Conservation (phyloP, 2,113 vertebrate genomes). For the Natator depressus region DNA sequence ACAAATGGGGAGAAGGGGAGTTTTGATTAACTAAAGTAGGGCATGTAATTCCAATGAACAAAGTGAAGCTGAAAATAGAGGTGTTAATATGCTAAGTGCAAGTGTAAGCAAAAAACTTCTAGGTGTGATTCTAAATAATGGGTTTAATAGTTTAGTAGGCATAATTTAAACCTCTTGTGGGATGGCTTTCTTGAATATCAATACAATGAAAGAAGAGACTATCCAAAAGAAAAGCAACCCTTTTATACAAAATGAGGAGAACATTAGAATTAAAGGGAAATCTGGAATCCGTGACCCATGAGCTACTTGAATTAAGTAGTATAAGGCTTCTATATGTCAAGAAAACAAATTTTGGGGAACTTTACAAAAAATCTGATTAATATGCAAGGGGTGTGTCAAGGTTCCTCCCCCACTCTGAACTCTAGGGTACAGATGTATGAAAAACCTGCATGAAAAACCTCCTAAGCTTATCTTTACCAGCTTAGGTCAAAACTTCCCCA, state of each 20-base stretch:
- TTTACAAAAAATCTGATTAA: too few species aligned
- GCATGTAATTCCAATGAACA: not conserved
- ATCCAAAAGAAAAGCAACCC: not conserved
- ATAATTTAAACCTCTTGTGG: not conserved
- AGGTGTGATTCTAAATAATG: not conserved
- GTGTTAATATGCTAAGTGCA: not conserved
- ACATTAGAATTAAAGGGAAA: conserved; percentile 58
- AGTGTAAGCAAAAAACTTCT: not conserved
- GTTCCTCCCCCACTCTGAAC: too few species aligned
- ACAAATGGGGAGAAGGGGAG: not conserved
- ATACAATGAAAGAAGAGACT: conserved; percentile 48
- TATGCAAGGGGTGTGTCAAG: too few species aligned
- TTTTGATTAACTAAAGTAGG: not conserved
- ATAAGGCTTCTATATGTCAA: not conserved
- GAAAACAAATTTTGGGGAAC: not conserved
- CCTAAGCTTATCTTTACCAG: too few species aligned
- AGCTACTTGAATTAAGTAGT: conserved; percentile 1
- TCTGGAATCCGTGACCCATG: conserved; percentile 40
- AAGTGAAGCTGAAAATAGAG: not conserved
- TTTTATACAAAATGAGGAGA: conserved; percentile 50
- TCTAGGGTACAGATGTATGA: too few species aligned
- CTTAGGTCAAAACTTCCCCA: too few species aligned
- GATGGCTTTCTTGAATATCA: not conserved
- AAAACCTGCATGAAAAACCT: too few species aligned
- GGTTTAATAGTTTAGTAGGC: not conserved